Conservation (phyloP, 2,888 invertebrate species). For the Gymnosoma rotundatum region DNA sequence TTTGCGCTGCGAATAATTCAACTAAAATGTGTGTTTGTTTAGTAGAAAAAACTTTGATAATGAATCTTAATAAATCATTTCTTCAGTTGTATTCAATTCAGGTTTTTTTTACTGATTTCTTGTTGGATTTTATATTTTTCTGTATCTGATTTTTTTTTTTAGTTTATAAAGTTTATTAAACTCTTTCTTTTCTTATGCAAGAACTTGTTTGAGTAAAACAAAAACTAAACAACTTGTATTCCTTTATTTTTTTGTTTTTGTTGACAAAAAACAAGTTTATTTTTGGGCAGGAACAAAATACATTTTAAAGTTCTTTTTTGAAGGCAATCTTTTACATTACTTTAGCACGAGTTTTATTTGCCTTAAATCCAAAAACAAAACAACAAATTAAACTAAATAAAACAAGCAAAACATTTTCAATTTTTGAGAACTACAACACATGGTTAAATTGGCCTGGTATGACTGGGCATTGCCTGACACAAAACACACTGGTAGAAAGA, state of each 20-base stretch:
- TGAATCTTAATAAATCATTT: conserved; percentile 61
- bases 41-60: conserved; percentile 41
- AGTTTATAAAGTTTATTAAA: conserved; percentile 67
- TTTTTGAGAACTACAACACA: conserved; percentile 59
- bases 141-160: conserved; percentile 4
- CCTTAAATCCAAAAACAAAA: conserved; percentile 27
- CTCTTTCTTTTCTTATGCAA: conserved; percentile 55
- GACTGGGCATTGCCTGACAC: conserved; percentile 51
- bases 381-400: conserved; percentile 4
- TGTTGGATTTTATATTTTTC: conserved; percentile 5
- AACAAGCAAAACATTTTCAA: conserved; percentile 30
- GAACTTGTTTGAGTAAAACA: conserved; percentile 57
- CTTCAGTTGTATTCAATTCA: conserved; percentile 44
- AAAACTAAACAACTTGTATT: conserved; percentile 3
- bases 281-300: conserved; percentile 38
- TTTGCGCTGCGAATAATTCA: conserved; percentile 36
- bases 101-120: conserved; percentile 39
- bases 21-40: conserved; percentile 26
- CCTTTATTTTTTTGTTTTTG: conserved; percentile 2
- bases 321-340: conserved; percentile 59
- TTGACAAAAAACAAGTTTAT: conserved; percentile 50
- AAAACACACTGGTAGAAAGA: conserved; percentile 22
- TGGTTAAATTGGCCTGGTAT: conserved; percentile 49
- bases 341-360: conserved; percentile 68
- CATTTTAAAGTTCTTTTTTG: conserved; percentile 40